These are phyloP conservation scores for Proisotoma minuta DNA, from an alignment of 2,888 invertebrate species.

Conservation along the genomic window DNA sequence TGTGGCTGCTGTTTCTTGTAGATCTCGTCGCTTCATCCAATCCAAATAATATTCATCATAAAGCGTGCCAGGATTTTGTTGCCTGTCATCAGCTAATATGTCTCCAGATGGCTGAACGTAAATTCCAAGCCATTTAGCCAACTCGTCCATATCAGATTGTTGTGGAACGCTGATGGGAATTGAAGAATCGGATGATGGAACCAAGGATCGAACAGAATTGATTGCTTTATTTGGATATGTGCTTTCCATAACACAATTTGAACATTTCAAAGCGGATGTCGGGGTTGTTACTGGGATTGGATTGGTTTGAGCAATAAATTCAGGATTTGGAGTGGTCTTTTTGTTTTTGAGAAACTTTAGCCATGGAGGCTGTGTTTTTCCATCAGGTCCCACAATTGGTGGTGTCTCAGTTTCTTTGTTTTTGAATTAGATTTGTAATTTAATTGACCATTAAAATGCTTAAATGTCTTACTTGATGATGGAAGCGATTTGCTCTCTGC, in stretches of 20 bases:
- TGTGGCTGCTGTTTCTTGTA: not conserved
- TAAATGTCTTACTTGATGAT: not conserved
- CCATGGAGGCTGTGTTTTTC: slow-evolving; percentile 15
- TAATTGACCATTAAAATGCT: too few species aligned
- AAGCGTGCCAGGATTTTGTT: slow-evolving; percentile 27
- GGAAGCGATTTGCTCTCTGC: not conserved
- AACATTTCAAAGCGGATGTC: not conserved
- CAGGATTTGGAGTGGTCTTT: not conserved
- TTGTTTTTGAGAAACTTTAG: slow-evolving; percentile 9
- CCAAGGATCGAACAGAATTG: not conserved
- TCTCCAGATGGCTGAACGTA: slow-evolving; percentile 6
- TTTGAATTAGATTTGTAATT: too few species aligned
- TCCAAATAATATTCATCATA: slow-evolving; percentile 33
- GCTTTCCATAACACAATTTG: slow-evolving; percentile 1
- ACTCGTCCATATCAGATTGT: not conserved
- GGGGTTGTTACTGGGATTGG: slow-evolving; percentile 1
- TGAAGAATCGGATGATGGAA: not conserved
- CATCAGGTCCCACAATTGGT: too few species aligned
- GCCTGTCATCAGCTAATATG: slow-evolving; percentile 18
- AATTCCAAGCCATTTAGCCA: not conserved
- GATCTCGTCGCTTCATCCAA: slow-evolving; percentile 27
- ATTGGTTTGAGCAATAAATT: not conserved
- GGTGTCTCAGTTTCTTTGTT: too few species aligned
- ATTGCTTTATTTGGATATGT: not conserved
- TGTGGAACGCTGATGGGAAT: not conserved